A percentile compares a stretch with the other conserved stretches of the same genome.
Evolutionary conservation across 2,113 vertebrate species (phyloP).

Genomic region (Ia io): DNA sequence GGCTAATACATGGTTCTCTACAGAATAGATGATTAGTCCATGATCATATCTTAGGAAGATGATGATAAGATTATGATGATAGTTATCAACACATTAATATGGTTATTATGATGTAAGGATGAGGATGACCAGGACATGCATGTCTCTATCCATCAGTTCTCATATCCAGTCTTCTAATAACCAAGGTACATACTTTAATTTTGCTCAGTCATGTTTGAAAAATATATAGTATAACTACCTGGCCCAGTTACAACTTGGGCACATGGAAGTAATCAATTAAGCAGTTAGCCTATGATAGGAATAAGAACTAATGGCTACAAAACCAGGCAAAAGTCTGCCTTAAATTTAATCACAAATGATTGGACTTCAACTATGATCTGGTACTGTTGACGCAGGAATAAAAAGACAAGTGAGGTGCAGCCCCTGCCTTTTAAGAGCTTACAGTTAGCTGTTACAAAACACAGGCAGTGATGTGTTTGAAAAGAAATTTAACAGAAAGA

Average conservation of each 20-base stretch:
- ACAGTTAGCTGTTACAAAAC: neutral
- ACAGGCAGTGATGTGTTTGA: neutral
- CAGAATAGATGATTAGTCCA: neutral
- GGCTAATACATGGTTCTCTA: neutral
- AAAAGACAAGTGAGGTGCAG: neutral
- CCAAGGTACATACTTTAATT: neutral
- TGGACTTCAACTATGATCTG: neutral
- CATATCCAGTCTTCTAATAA: neutral
- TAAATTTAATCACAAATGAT: neutral
- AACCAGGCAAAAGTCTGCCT: neutral
- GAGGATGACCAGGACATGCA: neutral
- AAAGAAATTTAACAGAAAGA: neutral
- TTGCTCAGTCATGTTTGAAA: neutral
- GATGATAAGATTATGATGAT: neutral
- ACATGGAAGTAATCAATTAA: neutral
- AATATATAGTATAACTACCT: neutral
- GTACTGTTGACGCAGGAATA: neutral
- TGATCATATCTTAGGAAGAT: neutral
- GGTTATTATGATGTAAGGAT: neutral
- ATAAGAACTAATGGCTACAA: neutral
- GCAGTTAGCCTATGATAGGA: neutral
- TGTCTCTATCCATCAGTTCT: neutral
- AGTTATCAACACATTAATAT: neutral
- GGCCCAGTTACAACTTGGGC: neutral
- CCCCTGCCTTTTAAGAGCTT: neutral